Evolutionary conservation across 2,888 invertebrate species (phyloP).

Genomic region (Cistogaster globosa): DNA sequence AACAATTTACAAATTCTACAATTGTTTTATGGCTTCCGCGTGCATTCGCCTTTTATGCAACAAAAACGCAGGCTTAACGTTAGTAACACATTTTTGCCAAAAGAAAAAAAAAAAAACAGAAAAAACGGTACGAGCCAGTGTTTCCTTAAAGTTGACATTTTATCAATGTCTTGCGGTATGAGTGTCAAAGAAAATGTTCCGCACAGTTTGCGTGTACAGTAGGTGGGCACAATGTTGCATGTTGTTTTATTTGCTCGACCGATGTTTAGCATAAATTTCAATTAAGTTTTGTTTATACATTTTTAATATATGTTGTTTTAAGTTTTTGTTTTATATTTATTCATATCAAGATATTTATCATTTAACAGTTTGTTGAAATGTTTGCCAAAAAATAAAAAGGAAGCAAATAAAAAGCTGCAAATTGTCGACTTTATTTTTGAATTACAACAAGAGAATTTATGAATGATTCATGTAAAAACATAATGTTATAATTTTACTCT

Average conservation of each 20-base stretch:
- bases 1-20: constrained; percentile 42
- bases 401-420: constrained; percentile 43
- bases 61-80: constrained; percentile 58
- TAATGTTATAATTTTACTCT: background rate
- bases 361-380: constrained; percentile 67
- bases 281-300: constrained; percentile 33
- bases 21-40: constrained; percentile 67
- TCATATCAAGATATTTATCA: constrained; percentile 66
- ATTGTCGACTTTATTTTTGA: constrained; percentile 36
- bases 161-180: constrained; percentile 46
- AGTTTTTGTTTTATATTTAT: constrained; percentile 43
- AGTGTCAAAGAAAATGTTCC: constrained; percentile 5
- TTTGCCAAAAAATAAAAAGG: background rate
- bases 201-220: background rate
- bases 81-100: constrained; percentile 45
- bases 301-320: constrained; percentile 31
- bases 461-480: constrained; percentile 25
- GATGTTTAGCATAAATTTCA: constrained; percentile 71
- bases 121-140: constrained; percentile 24
- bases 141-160: constrained; percentile 55
- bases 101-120: background rate
- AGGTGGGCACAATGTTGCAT: constrained; percentile 47
- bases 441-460: background rate
- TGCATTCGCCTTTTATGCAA: constrained; percentile 35
- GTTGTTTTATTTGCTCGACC: constrained; percentile 55